Conservation (phyloP, 2,113 vertebrate species). For the Promerops cafer region DNA sequence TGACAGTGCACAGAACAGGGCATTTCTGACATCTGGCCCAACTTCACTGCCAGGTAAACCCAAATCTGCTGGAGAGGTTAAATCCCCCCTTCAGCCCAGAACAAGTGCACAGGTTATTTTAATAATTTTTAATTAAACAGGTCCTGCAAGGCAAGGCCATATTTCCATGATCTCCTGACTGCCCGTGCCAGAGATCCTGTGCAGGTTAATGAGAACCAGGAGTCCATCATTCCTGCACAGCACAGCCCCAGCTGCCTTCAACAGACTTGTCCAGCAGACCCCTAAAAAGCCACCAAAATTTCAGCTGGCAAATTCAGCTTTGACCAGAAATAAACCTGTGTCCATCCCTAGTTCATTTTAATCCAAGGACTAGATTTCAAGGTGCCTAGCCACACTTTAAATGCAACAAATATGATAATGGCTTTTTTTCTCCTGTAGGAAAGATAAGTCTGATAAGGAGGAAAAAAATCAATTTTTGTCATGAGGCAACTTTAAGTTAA, state of each 20-base stretch:
- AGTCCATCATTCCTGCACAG: background rate
- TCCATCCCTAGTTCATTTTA: background rate
- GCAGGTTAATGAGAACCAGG: background rate
- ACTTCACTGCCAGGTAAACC: background rate
- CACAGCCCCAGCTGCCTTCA: background rate
- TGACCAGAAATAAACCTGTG: background rate
- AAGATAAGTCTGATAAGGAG: background rate
- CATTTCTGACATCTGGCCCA: background rate
- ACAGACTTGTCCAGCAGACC: background rate
- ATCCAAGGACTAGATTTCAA: background rate
- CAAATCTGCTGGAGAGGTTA: background rate
- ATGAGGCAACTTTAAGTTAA: background rate
- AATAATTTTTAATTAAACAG: background rate
- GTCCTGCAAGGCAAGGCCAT: rapidly evolving
- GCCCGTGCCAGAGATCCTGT: background rate
- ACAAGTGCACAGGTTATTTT: background rate
- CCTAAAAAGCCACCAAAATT: background rate
- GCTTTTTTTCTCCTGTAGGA: background rate
- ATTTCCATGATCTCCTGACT: background rate
- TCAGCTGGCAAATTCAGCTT: background rate
- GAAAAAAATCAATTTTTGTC: background rate
- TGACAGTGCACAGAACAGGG: rapidly evolving
- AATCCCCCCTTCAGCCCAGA: background rate
- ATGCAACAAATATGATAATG: background rate
- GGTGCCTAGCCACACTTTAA: background rate